Conservation (phyloP, 2,797 vertebrate genomes). For the Psittacula derbiana region DNA sequence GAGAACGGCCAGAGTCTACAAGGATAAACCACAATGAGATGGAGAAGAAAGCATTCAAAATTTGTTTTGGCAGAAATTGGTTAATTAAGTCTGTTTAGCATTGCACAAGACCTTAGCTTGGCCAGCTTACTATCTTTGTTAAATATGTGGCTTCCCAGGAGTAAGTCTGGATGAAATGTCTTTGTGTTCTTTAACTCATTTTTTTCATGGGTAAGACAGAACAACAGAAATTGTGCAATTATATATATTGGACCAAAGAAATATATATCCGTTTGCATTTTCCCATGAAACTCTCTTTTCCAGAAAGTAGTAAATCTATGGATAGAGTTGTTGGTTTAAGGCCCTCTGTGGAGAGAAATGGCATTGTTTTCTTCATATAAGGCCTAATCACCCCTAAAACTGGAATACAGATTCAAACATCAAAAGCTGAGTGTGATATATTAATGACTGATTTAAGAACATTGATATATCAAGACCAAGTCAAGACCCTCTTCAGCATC, state of each 20-base stretch:
- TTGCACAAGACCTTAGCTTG: constrained; percentile 18
- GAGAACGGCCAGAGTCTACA: not conserved
- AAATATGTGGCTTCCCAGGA: constrained; percentile 33
- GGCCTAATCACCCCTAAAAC: not conserved
- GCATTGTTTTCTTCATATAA: not conserved
- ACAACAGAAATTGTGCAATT: not conserved
- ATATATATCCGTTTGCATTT: not conserved
- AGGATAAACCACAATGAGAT: not conserved
- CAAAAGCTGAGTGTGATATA: not conserved
- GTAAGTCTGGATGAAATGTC: constrained; percentile 37
- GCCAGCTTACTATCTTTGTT: constrained; percentile 33
- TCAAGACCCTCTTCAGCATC: not conserved
- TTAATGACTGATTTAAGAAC: not conserved
- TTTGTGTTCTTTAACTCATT: not conserved
- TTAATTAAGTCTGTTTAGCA: constrained; percentile 37
- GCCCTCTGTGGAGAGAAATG: not conserved
- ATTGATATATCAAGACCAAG: not conserved
- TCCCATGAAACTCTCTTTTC: not conserved
- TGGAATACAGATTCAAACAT: not conserved
- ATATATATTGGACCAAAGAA: not conserved
- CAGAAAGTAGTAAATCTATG: not conserved
- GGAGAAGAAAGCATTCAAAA: constrained; percentile 29
- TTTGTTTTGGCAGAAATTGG: constrained; percentile 30
- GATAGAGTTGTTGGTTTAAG: not conserved
- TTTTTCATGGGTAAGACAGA: constrained; percentile 23